Evolutionary conservation across 2,888 invertebrate genomes (phyloP).

Genomic region (Clusia tigrina): DNA sequence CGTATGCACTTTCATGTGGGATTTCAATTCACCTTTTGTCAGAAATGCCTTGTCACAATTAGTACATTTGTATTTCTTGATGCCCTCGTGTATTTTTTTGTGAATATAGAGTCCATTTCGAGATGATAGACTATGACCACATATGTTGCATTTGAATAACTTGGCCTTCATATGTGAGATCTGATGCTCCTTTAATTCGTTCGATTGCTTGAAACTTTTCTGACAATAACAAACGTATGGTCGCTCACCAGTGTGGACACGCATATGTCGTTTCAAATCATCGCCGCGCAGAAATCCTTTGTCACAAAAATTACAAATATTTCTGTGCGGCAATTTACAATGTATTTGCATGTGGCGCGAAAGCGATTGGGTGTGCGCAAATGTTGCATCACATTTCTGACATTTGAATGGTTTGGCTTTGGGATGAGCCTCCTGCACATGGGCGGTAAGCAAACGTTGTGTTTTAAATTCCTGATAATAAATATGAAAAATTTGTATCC

Average conservation of each 20-base stretch:
- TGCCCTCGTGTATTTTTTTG: conserved; percentile 25
- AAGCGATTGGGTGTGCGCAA: conserved; percentile 37
- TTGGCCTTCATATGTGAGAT: conserved; percentile 24
- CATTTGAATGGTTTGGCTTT: conserved; percentile 36
- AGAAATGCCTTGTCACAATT: conserved; percentile 21
- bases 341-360: conserved; percentile 39
- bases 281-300: conserved; percentile 34
- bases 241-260: conserved; percentile 26
- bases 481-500: too few species aligned
- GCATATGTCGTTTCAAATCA: conserved; percentile 34
- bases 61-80: conserved; percentile 16
- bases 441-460: conserved; percentile 25
- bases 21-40: conserved; percentile 25
- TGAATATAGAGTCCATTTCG: conserved; percentile 36
- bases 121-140: conserved; percentile 26
- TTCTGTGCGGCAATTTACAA: conserved; percentile 16
- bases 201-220: conserved; percentile 32
- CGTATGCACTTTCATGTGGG: conserved; percentile 20
- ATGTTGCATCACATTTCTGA: conserved; percentile 29
- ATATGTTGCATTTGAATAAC: conserved; percentile 30
- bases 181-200: conserved; percentile 31
- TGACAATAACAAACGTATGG: conserved; percentile 34
- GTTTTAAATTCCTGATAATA: too few species aligned
- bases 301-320: conserved; percentile 28
- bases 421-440: conserved; percentile 33